These are phyloP conservation scores for Rhabdornis inornatus DNA, from an alignment of 2,113 vertebrate species.

Conservation along the genomic window DNA sequence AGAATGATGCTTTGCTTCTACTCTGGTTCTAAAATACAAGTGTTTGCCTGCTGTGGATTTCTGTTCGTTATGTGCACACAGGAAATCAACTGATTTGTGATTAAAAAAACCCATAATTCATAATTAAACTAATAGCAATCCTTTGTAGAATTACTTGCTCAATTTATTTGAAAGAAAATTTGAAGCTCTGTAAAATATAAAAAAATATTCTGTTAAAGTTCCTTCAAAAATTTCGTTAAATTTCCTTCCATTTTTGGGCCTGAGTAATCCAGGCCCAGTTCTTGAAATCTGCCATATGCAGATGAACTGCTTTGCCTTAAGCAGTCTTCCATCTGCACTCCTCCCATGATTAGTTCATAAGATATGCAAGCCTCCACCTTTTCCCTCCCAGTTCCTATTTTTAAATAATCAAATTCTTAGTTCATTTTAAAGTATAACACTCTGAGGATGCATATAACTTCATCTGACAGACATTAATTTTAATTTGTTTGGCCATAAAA, in stretches of 20 bases:
- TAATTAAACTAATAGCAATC: neutral
- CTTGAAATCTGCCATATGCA: slow-evolving; percentile 1
- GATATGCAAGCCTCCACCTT: slow-evolving; percentile 20
- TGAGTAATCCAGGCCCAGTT: neutral
- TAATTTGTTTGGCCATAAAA: neutral
- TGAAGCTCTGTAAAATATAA: neutral
- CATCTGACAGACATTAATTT: neutral
- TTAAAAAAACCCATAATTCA: neutral
- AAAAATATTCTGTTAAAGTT: neutral
- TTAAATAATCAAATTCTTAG: slow-evolving; percentile 10
- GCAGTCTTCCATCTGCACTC: neutral
- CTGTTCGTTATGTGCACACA: neutral
- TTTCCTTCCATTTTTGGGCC: neutral
- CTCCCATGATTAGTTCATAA: slow-evolving; percentile 13
- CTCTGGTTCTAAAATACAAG: neutral
- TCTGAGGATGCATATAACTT: neutral
- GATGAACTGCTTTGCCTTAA: neutral
- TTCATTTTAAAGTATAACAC: slow-evolving; percentile 3
- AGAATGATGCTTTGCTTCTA: slow-evolving; percentile 11
- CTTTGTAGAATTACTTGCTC: neutral
- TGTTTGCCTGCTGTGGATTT: neutral
- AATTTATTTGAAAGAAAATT: neutral
- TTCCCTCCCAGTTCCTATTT: slow-evolving; percentile 16
- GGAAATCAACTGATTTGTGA: neutral
- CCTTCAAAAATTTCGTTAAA: neutral